phyloP scores from a whole-genome alignment of 2,797 vertebrate species.

The Darevskia nairensis region DNA sequence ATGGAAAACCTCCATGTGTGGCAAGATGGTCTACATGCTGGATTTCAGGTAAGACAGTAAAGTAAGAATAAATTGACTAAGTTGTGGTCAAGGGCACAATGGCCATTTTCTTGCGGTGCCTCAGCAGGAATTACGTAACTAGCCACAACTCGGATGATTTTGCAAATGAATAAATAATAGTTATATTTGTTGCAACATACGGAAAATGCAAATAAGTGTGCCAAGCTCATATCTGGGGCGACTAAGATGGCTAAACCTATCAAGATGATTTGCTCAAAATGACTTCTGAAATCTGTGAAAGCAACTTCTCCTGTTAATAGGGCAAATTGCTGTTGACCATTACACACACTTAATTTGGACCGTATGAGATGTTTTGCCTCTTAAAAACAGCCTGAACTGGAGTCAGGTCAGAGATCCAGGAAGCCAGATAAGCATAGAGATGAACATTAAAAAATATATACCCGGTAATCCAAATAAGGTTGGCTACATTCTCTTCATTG shows the following conservation, averaged over 20 bases:
- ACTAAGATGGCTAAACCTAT: too few species aligned
- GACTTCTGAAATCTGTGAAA: background rate
- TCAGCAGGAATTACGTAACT: background rate
- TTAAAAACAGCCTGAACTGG: background rate
- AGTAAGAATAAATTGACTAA: too few species aligned
- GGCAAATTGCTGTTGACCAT: background rate
- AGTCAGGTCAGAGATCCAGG: background rate
- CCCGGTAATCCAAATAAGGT: background rate
- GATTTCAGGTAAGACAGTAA: too few species aligned
- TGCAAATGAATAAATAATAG: background rate
- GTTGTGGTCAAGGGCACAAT: background rate
- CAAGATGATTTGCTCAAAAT: background rate
- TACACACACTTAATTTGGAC: too few species aligned
- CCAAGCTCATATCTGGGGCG: background rate
- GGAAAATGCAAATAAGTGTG: background rate
- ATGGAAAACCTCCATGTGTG: too few species aligned
- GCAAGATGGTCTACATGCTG: too few species aligned
- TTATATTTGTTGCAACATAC: background rate
- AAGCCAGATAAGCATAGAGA: background rate
- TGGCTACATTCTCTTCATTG: background rate
- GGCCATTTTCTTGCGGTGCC: too few species aligned
- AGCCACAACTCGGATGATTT: background rate
- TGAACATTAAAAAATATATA: background rate
- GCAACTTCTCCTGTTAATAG: too few species aligned
- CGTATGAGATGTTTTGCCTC: background rate